These are phyloP conservation scores for Lasius platythorax DNA, from an alignment of 2,888 invertebrate species.

Conservation along the genomic window DNA sequence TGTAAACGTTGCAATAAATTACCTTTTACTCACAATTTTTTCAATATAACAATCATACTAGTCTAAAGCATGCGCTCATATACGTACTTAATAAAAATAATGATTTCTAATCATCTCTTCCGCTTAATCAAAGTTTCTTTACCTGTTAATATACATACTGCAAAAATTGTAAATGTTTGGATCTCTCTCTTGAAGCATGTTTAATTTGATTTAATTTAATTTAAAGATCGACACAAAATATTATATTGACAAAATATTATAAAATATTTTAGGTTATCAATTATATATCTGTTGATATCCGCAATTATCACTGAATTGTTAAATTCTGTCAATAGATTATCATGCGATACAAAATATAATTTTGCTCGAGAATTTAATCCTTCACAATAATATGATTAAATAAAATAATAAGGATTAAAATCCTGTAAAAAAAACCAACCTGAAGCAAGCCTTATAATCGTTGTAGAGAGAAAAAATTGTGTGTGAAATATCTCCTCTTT, in stretches of 20 bases:
- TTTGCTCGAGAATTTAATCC: neutral
- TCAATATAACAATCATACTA: neutral
- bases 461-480: neutral
- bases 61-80: neutral
- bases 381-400: neutral
- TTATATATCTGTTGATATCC: neutral
- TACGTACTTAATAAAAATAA: slow-evolving; percentile 12
- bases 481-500: too few species aligned
- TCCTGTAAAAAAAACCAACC: too few species aligned
- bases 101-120: slow-evolving; percentile 8
- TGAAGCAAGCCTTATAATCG: neutral
- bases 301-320: slow-evolving; percentile 23
- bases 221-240: neutral
- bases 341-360: neutral
- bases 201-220: neutral
- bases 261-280: neutral
- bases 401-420: slow-evolving; percentile 4
- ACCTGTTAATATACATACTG: neutral
- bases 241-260: neutral
- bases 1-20: slow-evolving; percentile 18
- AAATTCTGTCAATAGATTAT: slow-evolving; percentile 1
- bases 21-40: neutral
- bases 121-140: neutral
- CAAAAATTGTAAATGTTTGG: neutral
- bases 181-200: neutral